Evolutionary conservation across 1,140 invertebrate genomes (phyloP).

Genomic region (Tachypleus tridentatus): DNA sequence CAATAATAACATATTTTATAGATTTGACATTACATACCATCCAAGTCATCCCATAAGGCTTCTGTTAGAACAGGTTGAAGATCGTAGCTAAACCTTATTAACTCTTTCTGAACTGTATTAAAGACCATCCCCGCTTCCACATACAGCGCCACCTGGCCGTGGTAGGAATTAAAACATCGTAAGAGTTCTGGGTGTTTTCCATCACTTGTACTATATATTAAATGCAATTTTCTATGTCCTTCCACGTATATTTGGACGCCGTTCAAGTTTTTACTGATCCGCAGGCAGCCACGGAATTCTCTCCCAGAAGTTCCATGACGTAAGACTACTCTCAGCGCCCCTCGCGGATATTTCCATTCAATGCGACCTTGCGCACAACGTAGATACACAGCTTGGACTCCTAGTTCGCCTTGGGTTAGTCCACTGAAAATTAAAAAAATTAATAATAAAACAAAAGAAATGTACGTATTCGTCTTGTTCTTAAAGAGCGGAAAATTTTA

Average conservation of each 20-base stretch:
- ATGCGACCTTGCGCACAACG: constrained; percentile 56
- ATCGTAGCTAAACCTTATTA: constrained; percentile 52
- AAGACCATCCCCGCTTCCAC: constrained; percentile 45
- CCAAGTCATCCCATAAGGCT: constrained; percentile 41
- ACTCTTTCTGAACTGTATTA: constrained; percentile 36
- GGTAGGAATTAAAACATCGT: constrained; percentile 50
- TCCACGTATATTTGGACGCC: constrained; percentile 57
- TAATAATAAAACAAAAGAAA: too few relatives aligned
- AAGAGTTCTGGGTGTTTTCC: constrained; percentile 36
- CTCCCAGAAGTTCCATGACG: constrained; percentile 33
- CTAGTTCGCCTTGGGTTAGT: constrained; percentile 30
- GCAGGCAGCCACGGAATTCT: constrained; percentile 57
- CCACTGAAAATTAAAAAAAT: neutral
- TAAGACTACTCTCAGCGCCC: constrained; percentile 54
- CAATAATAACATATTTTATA: too few relatives aligned
- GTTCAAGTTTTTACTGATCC: constrained; percentile 32
- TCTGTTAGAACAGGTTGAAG: constrained; percentile 42
- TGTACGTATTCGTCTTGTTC: too few relatives aligned
- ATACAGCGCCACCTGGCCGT: constrained; percentile 54
- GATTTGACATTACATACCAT: constrained; percentile 32
- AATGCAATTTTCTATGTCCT: constrained; percentile 46
- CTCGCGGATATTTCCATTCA: constrained; percentile 58
- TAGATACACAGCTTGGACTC: constrained; percentile 61
- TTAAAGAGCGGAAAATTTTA: too few relatives aligned
- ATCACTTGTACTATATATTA: constrained; percentile 48